phyloP scores from a whole-genome alignment of 2,113 vertebrate species.

The Myanophis thanlyinensis region DNA sequence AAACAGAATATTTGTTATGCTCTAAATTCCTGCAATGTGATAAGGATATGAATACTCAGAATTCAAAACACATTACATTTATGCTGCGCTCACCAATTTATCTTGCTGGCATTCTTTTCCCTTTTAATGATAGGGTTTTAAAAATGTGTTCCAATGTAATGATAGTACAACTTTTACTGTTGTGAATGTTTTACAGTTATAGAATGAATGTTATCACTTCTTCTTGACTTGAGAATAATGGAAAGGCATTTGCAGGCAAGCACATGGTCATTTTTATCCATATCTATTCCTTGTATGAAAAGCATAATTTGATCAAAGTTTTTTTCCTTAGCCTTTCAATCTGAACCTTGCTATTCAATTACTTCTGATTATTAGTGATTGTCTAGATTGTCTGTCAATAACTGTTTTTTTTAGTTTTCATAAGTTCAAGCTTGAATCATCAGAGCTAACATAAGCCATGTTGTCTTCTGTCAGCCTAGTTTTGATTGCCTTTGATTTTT shows the following conservation, averaged over 20 bases:
- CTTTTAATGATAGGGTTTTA: background rate
- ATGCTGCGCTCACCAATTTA: background rate
- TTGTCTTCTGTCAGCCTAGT: background rate
- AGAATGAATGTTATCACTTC: background rate
- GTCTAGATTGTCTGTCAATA: background rate
- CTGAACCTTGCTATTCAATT: background rate
- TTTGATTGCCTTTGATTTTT: background rate
- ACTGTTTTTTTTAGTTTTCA: background rate
- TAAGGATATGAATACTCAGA: background rate
- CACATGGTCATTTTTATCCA: background rate
- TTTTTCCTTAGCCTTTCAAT: background rate
- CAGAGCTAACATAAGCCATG: background rate
- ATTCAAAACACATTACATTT: background rate
- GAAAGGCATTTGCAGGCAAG: background rate
- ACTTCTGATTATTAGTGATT: background rate
- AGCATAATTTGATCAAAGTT: background rate
- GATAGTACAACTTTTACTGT: background rate
- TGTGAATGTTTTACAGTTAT: background rate
- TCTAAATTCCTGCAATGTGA: background rate
- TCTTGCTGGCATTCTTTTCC: background rate
- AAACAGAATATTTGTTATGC: background rate
- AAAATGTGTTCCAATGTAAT: background rate
- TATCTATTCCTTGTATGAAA: background rate
- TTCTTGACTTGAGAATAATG: background rate
- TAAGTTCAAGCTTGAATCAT: background rate